A percentile compares a stretch with the other conserved stretches of the same genome.
Evolutionary conservation across 2,888 invertebrate species (phyloP).

Genomic region (Diogma glabrata): DNA sequence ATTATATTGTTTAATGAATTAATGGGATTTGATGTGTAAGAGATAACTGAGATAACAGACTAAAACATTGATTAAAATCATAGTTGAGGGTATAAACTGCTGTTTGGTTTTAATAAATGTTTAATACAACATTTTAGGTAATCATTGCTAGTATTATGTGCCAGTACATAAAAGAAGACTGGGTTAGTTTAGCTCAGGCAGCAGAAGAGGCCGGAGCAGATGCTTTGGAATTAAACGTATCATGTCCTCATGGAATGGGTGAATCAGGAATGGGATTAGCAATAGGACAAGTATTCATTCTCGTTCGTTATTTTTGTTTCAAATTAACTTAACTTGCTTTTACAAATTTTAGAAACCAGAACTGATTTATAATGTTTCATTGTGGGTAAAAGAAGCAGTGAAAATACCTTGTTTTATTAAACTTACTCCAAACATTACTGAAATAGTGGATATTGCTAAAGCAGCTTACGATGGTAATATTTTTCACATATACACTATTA

Average conservation of each 20-base stretch:
- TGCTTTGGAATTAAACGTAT: constrained; percentile 89
- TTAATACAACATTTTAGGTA: constrained; percentile 42
- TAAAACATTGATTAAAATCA: too few relatives aligned
- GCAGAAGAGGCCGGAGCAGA: constrained; percentile 82
- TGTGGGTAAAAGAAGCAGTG: constrained; percentile 77
- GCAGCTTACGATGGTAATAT: constrained; percentile 74
- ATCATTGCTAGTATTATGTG: constrained; percentile 96
- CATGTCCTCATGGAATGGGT: constrained; percentile 98
- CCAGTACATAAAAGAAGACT: constrained; percentile 72
- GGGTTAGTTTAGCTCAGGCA: constrained; percentile 67
- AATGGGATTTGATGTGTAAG: too few relatives aligned
- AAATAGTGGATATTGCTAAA: constrained; percentile 75
- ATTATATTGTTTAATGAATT: too few relatives aligned
- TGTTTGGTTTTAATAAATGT: too few relatives aligned
- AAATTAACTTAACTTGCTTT: too few relatives aligned
- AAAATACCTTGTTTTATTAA: constrained; percentile 96
- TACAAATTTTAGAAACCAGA: constrained; percentile 69
- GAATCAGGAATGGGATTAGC: constrained; percentile 97
- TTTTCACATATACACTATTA: not conserved
- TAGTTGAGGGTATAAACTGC: too few relatives aligned
- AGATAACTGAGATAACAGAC: too few relatives aligned
- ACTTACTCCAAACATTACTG: constrained; percentile 94
- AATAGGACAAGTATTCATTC: constrained; percentile 90
- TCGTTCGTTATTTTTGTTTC: too few relatives aligned
- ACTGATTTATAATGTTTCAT: constrained; percentile 76